Base-by-base conservation (phyloP, 2,113 vertebrate species). In the Danio rerio region DNA sequence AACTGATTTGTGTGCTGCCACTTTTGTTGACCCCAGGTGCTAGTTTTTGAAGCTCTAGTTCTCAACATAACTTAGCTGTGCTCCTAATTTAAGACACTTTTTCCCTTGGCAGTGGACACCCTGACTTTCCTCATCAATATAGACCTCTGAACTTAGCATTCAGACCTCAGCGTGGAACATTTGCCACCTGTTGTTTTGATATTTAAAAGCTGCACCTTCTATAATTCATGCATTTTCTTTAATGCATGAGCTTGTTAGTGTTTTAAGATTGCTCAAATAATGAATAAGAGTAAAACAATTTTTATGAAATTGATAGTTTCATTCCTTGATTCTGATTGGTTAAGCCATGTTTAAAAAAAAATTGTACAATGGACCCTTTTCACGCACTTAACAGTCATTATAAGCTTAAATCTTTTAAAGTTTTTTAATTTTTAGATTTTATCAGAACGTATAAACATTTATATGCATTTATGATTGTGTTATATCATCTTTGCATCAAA, bases 1-100 rank as follows among this genome's bases (percentile, higher is more conserved):
- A 89, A 91, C 89, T 92, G 90, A 92, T 91, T 91, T 89, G 90
- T 88, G 89, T 90, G 86, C 81, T 86, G 91, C 90, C 91, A 88
- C 89, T 90, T 90, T 84, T 86, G 89, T 89, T 90, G 88, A 89
- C 90, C 87, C 84, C 81, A 86, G 87, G 86, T 80, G 86, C 90
- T 91, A 66, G 42, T 88, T 92, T 91, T 90, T 91, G 89, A 90
- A 90, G 88, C 88, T 82, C 66, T 88, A 89, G 90, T 89, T 92
- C 88, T 87, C 88, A 31, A 40, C 83, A 83, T 82, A 83, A 90
- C 87, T 90, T 81, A 89, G 88, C 88, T 86, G 88, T 87, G 86
- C 80, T 59, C 83, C 83, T 89, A 80, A 87, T 90, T 92, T 89
- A 88, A 80, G 81, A 66, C 72, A 42, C 55, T 53, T 85, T 31